These are phyloP conservation scores for Stictonetta naevosa DNA, from an alignment of 2,113 vertebrate genomes.

Conservation along the genomic window DNA sequence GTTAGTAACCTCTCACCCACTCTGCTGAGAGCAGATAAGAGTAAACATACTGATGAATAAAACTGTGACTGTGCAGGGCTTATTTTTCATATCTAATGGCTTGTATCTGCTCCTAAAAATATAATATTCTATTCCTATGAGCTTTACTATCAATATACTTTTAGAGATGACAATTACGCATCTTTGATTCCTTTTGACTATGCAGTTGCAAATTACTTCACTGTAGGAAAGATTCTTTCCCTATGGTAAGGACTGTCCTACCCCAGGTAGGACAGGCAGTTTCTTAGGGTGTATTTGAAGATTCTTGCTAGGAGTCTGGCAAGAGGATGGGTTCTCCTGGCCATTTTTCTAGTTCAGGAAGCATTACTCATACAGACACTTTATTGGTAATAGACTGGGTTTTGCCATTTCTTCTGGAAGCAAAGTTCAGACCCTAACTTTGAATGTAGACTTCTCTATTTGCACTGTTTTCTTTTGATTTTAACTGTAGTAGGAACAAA, in stretches of 20 bases:
- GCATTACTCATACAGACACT: neutral
- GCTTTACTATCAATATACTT: neutral
- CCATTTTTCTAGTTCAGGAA: neutral
- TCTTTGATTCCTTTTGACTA: neutral
- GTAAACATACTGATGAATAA: neutral
- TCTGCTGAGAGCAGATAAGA: neutral
- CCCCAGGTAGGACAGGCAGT: neutral
- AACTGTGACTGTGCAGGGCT: neutral
- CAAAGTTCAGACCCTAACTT: neutral
- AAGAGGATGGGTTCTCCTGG: neutral
- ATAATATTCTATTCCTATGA: neutral
- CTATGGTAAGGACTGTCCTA: neutral
- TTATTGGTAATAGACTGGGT: neutral
- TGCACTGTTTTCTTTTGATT: neutral
- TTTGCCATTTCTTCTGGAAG: neutral
- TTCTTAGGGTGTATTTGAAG: neutral
- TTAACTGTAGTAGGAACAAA: neutral
- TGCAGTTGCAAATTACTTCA: neutral
- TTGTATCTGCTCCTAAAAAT: neutral
- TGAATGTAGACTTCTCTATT: neutral
- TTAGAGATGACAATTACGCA: neutral
- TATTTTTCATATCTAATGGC: neutral
- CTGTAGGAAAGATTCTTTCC: neutral
- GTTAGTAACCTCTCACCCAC: conserved; percentile 25
- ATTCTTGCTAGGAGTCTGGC: neutral